These are phyloP conservation scores for Siderastrea siderea DNA, from an alignment of 92 coral and sea anemone genomes.

Conservation along the genomic window DNA sequence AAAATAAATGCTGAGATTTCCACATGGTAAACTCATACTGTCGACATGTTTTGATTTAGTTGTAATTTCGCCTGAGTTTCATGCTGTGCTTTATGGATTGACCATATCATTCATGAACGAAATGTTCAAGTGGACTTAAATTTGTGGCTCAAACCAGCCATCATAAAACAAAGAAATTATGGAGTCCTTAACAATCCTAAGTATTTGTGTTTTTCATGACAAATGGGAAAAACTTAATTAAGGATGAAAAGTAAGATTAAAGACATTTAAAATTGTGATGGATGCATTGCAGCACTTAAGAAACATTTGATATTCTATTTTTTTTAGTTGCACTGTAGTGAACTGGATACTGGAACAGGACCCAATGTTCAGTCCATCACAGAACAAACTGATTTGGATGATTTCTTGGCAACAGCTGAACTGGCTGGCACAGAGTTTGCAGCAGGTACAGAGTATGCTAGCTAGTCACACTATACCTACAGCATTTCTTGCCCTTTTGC, in stretches of 20 bases:
- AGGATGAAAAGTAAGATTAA: too few relatives aligned
- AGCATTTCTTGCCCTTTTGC: too few relatives aligned
- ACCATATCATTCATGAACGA: too few relatives aligned
- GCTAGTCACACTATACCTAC: too few relatives aligned
- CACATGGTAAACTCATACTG: too few relatives aligned
- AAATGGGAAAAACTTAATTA: neutral
- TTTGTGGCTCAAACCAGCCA: neutral
- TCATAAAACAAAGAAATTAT: neutral
- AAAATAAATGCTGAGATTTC: too few relatives aligned
- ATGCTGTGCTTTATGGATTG: too few relatives aligned
- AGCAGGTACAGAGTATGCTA: constrained; percentile 73
- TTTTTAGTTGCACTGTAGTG: constrained; percentile 91
- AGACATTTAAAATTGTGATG: too few relatives aligned
- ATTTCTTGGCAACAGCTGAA: constrained; percentile 95
- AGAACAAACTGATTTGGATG: constrained; percentile 94
- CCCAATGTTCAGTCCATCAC: constrained; percentile 87
- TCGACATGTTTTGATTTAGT: too few relatives aligned
- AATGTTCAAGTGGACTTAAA: too few relatives aligned
- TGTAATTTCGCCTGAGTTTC: too few relatives aligned
- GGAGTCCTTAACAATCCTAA: neutral
- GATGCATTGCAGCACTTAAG: too few relatives aligned
- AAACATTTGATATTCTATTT: neutral
- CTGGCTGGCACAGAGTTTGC: constrained; percentile 96
- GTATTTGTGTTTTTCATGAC: neutral
- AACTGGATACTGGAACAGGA: constrained; percentile 82